Evolutionary conservation across 2,888 invertebrate species (phyloP), one percentile per base, ranked within the genome.

Genomic region (Thera britannica): DNA sequence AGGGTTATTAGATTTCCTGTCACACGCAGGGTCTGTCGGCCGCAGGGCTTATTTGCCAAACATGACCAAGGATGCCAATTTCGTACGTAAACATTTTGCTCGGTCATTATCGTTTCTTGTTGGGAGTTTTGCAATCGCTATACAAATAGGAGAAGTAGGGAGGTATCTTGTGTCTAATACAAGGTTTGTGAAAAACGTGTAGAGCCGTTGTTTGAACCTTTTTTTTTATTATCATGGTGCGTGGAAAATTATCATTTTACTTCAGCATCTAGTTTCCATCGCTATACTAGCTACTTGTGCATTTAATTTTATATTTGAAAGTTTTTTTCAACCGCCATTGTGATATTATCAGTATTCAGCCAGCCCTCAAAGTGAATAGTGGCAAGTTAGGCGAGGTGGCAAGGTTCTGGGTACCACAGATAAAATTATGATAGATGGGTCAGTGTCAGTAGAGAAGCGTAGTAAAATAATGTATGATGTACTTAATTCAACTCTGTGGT

Each of bases 1-100:
- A 81, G 87, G 87, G 89, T 87, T 90, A 89, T 90, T 90, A 90
- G 88, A 88, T 89, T 90, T 90, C 90, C 86, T 86, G 90, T 90
- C 90, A 90, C 89, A 89, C 83, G 83, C 90, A 88, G 83, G 78
- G 80, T 56, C 69, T 72, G 77, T 77, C 87, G 82, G 79, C 85
- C 88, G 80, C 85, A 83, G 83, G 81, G 83, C 85, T 83, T 87
- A 88, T 89, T 90, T 88, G 88, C 86, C 86, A 89, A 90, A 90
- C 89, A 89, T 88, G 82, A 86, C 82, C 81, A 76, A 83, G 83
- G 84, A 85, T 83, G 84, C 83, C 87, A 87, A 89, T 89, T 88
- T 87, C 85, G 87, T 87, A 83, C 83, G 89, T 85, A 88, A 88
- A 89, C 87, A 88, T 87, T 88, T 87, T 87, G 82, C 83, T 79